These are phyloP conservation scores for Raja brachyura DNA, from an alignment of 2,113 vertebrate genomes.

Conservation along the genomic window DNA sequence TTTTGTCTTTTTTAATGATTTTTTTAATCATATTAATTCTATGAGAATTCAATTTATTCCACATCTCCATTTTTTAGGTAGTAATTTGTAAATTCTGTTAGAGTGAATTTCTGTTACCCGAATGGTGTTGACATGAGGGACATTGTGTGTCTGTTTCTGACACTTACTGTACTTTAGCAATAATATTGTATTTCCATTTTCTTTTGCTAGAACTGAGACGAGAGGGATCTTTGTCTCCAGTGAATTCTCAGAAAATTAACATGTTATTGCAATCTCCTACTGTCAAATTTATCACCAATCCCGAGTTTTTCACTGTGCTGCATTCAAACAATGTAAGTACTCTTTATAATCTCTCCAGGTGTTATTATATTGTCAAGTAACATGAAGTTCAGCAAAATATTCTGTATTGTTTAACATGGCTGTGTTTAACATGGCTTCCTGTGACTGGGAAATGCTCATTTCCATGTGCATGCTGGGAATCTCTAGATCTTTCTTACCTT, in stretches of 20 bases:
- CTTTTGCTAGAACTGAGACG: slow-evolving; percentile 67
- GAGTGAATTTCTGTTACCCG: no score
- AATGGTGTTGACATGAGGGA: no score
- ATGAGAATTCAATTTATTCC: no score
- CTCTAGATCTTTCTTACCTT: no score
- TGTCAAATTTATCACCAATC: slow-evolving; percentile 94
- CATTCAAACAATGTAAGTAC: slow-evolving; percentile 89
- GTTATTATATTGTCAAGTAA: neutral
- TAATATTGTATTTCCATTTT: slow-evolving; percentile 38
- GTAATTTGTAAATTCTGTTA: no score
- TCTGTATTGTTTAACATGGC: neutral
- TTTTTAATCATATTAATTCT: no score
- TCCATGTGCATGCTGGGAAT: no score
- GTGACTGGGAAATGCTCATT: no score
- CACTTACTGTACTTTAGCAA: neutral
- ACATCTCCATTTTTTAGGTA: no score
- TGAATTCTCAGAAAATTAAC: slow-evolving; percentile 84
- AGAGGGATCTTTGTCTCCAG: slow-evolving; percentile 74
- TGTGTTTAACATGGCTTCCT: neutral
- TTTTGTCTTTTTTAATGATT: no score
- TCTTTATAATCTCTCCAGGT: neutral
- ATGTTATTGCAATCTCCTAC: slow-evolving; percentile 90
- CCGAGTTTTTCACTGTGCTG: slow-evolving; percentile 92
- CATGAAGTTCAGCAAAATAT: neutral
- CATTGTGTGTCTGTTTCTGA: neutral